phyloP scores from a whole-genome alignment of 2,797 vertebrate species.

The Tachyglossus aculeatus region DNA sequence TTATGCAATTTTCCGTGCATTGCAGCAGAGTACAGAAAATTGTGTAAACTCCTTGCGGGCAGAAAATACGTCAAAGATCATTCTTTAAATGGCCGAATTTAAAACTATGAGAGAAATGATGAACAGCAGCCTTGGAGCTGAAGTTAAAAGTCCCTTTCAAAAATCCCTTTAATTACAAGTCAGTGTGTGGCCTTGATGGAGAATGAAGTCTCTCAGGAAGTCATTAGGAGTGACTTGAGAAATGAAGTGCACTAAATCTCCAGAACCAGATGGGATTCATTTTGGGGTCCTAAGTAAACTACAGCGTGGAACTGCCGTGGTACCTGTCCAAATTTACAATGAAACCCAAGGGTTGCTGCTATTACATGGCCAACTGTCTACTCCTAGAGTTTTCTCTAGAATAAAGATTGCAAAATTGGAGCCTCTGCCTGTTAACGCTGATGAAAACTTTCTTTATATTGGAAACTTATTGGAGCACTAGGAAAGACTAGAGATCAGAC shows the following conservation, averaged over 20 bases:
- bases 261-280: slow-evolving; percentile 48
- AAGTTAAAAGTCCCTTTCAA: slow-evolving; percentile 32
- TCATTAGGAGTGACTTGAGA: slow-evolving; percentile 24
- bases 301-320: slow-evolving; percentile 5
- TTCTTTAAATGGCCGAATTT: too few species aligned
- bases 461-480: slow-evolving; percentile 34
- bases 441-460: slow-evolving; percentile 45
- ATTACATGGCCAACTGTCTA: slow-evolving; percentile 5
- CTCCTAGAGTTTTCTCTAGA: neutral
- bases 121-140: too few species aligned
- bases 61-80: too few species aligned
- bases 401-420: slow-evolving; percentile 34
- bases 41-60: too few species aligned
- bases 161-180: slow-evolving; percentile 27
- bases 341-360: neutral
- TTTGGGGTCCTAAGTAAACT: slow-evolving; percentile 19
- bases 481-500: slow-evolving; percentile 36
- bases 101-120: slow-evolving; percentile 1
- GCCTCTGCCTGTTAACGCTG: slow-evolving; percentile 18
- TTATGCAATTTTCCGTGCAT: too few species aligned
- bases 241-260: slow-evolving; percentile 29
- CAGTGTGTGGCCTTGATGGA: slow-evolving; percentile 7
- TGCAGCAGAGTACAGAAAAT: too few species aligned
- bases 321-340: slow-evolving; percentile 16
- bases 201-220: slow-evolving; percentile 43